These are phyloP conservation scores for Magallana nippona DNA, from an alignment of 2,888 invertebrate species.

Conservation along the genomic window DNA sequence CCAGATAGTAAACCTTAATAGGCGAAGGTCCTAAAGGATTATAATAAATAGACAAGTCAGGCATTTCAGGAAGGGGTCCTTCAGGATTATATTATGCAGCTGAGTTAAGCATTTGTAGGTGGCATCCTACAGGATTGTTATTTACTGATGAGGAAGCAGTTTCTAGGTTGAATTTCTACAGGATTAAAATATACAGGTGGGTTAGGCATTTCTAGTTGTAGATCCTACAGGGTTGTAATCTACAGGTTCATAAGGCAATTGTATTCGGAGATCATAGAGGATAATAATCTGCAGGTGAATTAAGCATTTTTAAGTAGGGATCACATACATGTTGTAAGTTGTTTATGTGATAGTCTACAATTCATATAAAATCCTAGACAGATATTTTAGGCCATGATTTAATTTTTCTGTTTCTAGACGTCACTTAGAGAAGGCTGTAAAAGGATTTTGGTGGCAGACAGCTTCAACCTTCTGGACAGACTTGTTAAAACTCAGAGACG, in stretches of 20 bases:
- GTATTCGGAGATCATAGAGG: too few relatives aligned
- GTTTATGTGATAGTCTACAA: too few relatives aligned
- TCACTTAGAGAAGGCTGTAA: constrained; percentile 94
- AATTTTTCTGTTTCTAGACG: constrained; percentile 81
- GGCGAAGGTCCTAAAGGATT: background rate
- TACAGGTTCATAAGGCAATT: background rate
- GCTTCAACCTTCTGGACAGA: constrained; percentile 91
- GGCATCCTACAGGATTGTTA: too few relatives aligned
- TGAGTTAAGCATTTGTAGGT: constrained; percentile 68
- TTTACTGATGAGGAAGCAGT: too few relatives aligned
- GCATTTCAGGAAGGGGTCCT: constrained; percentile 90
- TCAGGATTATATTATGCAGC: too few relatives aligned
- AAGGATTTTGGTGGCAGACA: constrained; percentile 93
- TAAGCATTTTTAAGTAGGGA: background rate
- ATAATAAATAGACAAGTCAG: constrained; percentile 82
- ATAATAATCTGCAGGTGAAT: too few relatives aligned
- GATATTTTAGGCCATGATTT: background rate
- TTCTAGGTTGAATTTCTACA: background rate
- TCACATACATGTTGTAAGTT: background rate
- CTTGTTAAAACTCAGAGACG: constrained; percentile 88
- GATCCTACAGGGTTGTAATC: constrained; percentile 72
- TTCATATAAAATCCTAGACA: too few relatives aligned
- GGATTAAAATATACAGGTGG: constrained; percentile 83
- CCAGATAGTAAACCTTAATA: too few relatives aligned
- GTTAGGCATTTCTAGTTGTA: constrained; percentile 86